Base-by-base conservation (phyloP, 1,140 invertebrate species). In the Pararge aegeria region DNA sequence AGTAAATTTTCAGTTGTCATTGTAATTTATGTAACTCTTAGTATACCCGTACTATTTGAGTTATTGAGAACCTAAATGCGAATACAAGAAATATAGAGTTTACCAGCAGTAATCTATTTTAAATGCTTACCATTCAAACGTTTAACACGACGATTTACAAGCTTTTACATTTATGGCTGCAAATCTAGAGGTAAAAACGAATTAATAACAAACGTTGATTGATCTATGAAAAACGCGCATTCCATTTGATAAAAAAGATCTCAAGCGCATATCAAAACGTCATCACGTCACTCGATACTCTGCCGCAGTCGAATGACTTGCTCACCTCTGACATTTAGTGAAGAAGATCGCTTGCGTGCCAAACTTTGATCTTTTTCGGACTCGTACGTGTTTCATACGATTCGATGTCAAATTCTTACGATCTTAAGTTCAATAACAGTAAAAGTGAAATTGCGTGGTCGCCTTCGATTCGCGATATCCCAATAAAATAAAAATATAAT, bases 321-420 rank as follows among this genome's bases (percentile, higher is more conserved):
- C 21, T 72, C 59, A 84, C 80, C 81, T 76, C 60, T 82, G 80
- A 68, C 80, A 83, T 85, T 85, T 82, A 52, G 38, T 63, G 71
- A 79, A 80, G 79, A 85, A 80, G 83, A 70, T 78, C 79, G 69
- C 70, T 78, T 75, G 70, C 72, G 54, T 66, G 68, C 64, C 65
- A 78, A 75, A 74, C 73, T 86, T 82, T 82, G 80, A 81, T 83
- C 80, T 84, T 68, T 68, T 60, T 74, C 67, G 61, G 65, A 66
- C 66, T 68, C 64, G n/a, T n/a, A n/a, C n/a, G 73, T 78, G 66
- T 80, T 81, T 29, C 44, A 27, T 61, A 73, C 64, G 75, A 83
- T 80, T 77, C 80, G 75, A 77, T 78, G 64, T 70, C 57, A 72
- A 65, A 42, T 80, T 58, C 50, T 66, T 62, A 49, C 29, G 50